These are phyloP conservation scores for Patiria miniata DNA, from an alignment of 35 echinoderm and acorn worm species.

Conservation along the genomic window DNA sequence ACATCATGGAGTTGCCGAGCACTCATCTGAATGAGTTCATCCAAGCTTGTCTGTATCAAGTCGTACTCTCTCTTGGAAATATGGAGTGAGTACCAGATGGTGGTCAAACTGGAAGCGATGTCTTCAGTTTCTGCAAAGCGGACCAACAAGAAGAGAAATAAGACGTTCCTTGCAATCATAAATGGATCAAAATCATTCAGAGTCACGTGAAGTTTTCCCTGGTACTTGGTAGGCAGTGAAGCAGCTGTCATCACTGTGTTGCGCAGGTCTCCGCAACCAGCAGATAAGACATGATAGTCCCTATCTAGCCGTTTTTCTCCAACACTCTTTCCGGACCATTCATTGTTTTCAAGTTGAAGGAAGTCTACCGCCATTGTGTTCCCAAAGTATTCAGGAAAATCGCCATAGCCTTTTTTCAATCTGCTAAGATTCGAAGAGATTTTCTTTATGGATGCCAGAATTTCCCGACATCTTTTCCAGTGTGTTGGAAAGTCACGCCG, in stretches of 20 bases:
- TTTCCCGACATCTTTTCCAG: neutral
- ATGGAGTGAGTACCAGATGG: constrained; percentile 53
- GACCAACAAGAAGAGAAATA: constrained; percentile 39
- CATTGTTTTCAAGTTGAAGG: neutral
- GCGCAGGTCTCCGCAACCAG: constrained; percentile 59
- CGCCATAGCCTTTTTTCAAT: too few species aligned
- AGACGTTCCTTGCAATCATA: constrained; percentile 49
- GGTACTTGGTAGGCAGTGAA: constrained; percentile 46
- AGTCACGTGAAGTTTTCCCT: constrained; percentile 44
- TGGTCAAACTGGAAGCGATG: neutral
- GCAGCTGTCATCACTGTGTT: constrained; percentile 48
- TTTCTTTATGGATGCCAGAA: neutral
- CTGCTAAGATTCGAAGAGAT: neutral
- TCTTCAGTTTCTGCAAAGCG: neutral
- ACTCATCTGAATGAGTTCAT: constrained; percentile 33
- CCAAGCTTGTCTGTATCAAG: constrained; percentile 23
- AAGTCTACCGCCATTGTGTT: constrained; percentile 1
- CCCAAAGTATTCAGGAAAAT: neutral
- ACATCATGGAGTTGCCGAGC: neutral
- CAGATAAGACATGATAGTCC: constrained; percentile 33
- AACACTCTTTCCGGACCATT: neutral
- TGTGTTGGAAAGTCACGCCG: neutral
- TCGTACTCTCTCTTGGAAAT: constrained; percentile 36
- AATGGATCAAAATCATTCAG: constrained; percentile 57
- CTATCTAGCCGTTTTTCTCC: neutral